Percentiles rank a stretch among this genome's conserved stretches.
Evolutionary conservation across 2,113 vertebrate genomes (phyloP).

Genomic region (western clawed frog (Xenopus tropicalis)): DNA sequence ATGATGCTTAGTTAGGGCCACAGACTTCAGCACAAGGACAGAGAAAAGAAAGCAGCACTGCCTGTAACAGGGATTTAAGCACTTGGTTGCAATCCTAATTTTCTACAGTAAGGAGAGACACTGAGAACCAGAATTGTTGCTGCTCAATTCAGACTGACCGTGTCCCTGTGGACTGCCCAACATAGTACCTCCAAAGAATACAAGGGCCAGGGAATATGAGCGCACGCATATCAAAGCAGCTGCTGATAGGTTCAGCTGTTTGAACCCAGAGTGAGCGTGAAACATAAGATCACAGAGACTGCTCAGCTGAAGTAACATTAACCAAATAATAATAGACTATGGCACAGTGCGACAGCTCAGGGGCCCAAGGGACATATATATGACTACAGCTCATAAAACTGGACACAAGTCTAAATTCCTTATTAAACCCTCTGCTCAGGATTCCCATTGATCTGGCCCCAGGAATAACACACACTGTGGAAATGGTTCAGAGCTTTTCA

Average conservation of each 20-base stretch:
- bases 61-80: not conserved
- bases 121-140: not conserved
- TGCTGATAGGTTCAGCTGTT: conserved; percentile 28
- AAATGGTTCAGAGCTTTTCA: not conserved
- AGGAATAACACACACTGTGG: conserved; percentile 11
- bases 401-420: not conserved
- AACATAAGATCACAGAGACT: conserved; percentile 2
- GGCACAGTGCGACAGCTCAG: not conserved
- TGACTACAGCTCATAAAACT: not conserved
- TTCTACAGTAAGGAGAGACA: conserved; percentile 8
- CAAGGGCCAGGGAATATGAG: not conserved
- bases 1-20: no score
- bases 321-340: not conserved
- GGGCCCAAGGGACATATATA: conserved; percentile 4
- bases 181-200: not conserved
- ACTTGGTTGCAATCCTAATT: conserved; percentile 22
- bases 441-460: conserved; percentile 17
- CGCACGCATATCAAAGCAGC: not conserved
- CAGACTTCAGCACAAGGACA: no score
- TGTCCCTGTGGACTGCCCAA: not conserved
- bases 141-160: not conserved
- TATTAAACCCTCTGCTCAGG: not conserved
- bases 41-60: no score
- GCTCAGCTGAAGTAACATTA: conserved; percentile 22
- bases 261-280: not conserved